phyloP scores from a whole-genome alignment of 1,140 invertebrate species.

The Rhysida immarginata region DNA sequence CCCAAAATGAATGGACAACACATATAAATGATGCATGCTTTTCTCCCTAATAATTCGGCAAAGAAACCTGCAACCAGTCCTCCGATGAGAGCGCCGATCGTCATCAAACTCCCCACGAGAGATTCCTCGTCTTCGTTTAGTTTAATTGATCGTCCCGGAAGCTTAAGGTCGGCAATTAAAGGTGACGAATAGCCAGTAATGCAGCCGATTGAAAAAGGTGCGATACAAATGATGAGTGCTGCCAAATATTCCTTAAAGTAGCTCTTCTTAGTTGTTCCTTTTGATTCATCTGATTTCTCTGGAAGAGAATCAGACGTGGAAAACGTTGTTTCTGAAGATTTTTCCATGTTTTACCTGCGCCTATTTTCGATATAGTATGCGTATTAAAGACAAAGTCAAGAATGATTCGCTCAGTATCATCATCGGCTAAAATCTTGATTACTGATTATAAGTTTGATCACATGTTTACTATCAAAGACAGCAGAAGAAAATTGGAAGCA shows the following conservation, averaged over 20 bases:
- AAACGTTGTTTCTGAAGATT: too few relatives aligned
- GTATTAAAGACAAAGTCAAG: too few relatives aligned
- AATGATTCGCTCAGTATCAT: too few relatives aligned
- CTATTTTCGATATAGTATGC: too few relatives aligned
- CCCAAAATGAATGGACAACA: neutral
- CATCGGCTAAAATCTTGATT: too few relatives aligned
- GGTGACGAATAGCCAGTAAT: slow-evolving; percentile 61
- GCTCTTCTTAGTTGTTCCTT: too few relatives aligned
- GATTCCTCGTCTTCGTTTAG: neutral
- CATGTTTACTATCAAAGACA: too few relatives aligned
- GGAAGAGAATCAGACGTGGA: too few relatives aligned
- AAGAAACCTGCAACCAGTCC: neutral
- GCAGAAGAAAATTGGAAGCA: too few relatives aligned
- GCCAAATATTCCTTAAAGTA: neutral
- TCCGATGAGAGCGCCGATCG: neutral
- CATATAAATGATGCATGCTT: neutral
- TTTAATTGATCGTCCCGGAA: slow-evolving; percentile 23
- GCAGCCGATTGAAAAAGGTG: neutral
- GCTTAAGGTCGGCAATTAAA: slow-evolving; percentile 39
- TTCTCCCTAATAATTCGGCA: neutral
- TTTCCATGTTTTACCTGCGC: too few relatives aligned
- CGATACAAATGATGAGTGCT: neutral
- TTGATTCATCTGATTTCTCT: too few relatives aligned
- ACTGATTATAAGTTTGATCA: too few relatives aligned
- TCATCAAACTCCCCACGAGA: neutral